Conservation (phyloP, 2,797 vertebrate species). For the Peromyscus nudipes region DNA sequence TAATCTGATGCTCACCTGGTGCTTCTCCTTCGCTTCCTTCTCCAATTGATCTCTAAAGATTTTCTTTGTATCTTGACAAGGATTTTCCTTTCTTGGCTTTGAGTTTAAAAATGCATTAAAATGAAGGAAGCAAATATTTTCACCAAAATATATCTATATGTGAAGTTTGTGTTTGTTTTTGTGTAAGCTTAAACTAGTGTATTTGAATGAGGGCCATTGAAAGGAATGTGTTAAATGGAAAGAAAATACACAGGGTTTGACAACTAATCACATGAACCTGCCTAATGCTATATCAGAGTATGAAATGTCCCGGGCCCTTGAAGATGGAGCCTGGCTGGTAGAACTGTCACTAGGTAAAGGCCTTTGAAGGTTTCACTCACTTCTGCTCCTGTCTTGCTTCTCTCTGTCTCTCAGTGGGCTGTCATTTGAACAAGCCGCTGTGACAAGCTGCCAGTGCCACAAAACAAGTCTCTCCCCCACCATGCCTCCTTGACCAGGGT, state of each 20-base stretch:
- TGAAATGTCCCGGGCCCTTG: neutral
- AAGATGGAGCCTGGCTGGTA: neutral
- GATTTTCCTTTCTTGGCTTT: neutral
- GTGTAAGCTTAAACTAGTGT: neutral
- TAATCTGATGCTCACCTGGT: neutral
- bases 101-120: neutral
- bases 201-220: neutral
- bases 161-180: neutral
- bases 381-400: neutral
- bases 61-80: neutral
- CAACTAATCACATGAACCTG: neutral
- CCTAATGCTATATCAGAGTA: neutral
- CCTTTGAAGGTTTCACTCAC: neutral
- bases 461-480: neutral
- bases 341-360: neutral
- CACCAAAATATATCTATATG: neutral
- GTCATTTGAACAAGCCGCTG: neutral
- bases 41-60: neutral
- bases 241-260: neutral
- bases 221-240: neutral
- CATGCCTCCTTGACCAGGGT: neutral
- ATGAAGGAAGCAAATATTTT: neutral
- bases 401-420: neutral
- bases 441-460: neutral
- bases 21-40: neutral